Evolutionary conservation across 1,140 invertebrate genomes (phyloP).

Genomic region (Nasonia giraulti): DNA sequence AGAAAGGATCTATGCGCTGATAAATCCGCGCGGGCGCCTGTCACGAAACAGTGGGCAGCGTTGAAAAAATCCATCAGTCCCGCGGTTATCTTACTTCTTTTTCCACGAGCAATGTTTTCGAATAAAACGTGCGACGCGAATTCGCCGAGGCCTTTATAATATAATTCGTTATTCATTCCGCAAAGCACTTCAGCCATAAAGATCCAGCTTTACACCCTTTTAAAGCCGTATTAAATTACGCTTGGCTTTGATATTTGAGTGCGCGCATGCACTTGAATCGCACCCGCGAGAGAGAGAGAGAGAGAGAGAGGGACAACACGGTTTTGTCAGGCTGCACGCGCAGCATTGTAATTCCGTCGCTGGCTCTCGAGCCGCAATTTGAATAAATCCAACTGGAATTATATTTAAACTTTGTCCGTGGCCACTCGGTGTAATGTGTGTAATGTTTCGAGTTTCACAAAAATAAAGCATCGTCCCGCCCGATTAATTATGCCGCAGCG

Average conservation of each 20-base stretch:
- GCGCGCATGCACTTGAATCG: not conserved
- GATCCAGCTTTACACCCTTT: not conserved
- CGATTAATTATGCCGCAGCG: no score
- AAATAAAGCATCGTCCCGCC: not conserved
- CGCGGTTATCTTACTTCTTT: not conserved
- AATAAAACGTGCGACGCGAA: no score
- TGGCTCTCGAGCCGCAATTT: not conserved
- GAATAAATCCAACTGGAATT: not conserved
- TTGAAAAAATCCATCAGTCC: no score
- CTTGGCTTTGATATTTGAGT: not conserved
- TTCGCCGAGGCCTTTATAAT: no score
- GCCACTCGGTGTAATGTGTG: not conserved
- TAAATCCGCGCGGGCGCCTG: not conserved
- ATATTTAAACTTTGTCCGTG: not conserved
- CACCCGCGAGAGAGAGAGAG: not conserved
- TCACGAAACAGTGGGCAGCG: conserved; percentile 23
- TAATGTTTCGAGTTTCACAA: not conserved
- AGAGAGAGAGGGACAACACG: not conserved
- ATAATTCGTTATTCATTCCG: not conserved
- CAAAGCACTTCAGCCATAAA: not conserved
- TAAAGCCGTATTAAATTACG: not conserved
- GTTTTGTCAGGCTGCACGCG: not conserved
- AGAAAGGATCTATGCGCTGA: not conserved
- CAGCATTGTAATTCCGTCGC: not conserved
- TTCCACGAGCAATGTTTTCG: no score